phyloP scores from a whole-genome alignment of 53 echinoderm and acorn worm species.

The Zoroaster sp. region DNA sequence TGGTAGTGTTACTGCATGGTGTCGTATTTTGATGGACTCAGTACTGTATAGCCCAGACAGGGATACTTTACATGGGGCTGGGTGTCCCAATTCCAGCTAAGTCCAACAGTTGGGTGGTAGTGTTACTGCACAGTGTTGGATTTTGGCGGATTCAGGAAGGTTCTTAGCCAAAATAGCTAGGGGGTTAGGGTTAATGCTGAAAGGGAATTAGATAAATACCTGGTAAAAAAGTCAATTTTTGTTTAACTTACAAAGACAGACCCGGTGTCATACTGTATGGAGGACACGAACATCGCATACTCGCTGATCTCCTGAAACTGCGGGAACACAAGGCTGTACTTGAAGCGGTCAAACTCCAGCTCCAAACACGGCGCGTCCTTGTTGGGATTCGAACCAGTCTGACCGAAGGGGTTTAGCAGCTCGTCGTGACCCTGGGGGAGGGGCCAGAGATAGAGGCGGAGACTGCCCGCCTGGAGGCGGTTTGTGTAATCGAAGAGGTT shows the following conservation, averaged over 20 bases:
- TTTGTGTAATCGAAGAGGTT: slow-evolving; percentile 98
- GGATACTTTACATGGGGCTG: too few relatives aligned
- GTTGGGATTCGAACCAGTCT: slow-evolving; percentile 96
- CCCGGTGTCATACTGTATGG: slow-evolving; percentile 8
- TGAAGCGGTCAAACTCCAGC: slow-evolving; percentile 88
- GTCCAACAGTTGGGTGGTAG: too few relatives aligned
- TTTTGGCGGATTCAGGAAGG: too few relatives aligned
- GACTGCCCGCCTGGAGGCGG: slow-evolving; percentile 91
- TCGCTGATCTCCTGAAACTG: slow-evolving; percentile 81
- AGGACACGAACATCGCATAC: slow-evolving; percentile 66
- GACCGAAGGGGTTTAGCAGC: slow-evolving; percentile 90
- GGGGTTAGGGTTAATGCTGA: too few relatives aligned
- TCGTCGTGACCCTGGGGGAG: slow-evolving; percentile 92
- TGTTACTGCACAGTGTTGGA: too few relatives aligned
- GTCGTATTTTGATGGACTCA: too few relatives aligned
- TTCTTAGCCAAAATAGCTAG: too few relatives aligned
- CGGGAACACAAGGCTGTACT: slow-evolving; percentile 81
- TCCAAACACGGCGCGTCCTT: slow-evolving; percentile 96
- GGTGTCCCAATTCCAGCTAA: too few relatives aligned
- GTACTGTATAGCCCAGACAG: too few relatives aligned
- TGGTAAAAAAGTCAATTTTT: neutral
- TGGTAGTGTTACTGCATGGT: too few relatives aligned
- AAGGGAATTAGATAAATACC: too few relatives aligned
- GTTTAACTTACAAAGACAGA: slow-evolving; percentile 9
- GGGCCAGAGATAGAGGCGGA: slow-evolving; percentile 96